A percentile compares a stretch with the other conserved stretches of the same genome.
Conservation (phyloP, 2,113 vertebrate genomes). For the Pteruthius melanotis region DNA sequence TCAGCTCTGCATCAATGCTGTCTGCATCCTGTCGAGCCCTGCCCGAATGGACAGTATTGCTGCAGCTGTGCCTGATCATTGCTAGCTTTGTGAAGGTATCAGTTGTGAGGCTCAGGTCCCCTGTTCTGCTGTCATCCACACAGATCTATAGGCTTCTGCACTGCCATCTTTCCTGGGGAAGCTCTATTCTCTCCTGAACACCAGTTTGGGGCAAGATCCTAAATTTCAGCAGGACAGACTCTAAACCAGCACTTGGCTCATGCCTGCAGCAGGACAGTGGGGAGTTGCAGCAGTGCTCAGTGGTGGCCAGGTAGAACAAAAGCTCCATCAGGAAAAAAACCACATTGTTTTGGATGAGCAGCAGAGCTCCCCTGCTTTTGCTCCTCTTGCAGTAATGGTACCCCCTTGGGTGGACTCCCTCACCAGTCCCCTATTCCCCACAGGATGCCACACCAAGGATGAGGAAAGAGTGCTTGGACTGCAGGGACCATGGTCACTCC, state of each 20-base stretch:
- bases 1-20: background rate
- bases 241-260: background rate
- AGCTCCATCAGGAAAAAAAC: background rate
- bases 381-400: background rate
- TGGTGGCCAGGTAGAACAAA: background rate
- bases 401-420: no score
- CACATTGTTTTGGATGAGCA: background rate
- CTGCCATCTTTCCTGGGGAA: background rate
- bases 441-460: background rate
- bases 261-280: background rate
- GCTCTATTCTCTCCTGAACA: background rate
- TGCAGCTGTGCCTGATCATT: background rate
- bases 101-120: background rate
- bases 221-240: background rate
- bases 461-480: background rate
- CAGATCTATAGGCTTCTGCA: background rate
- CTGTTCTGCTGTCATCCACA: background rate
- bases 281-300: background rate
- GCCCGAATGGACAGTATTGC: fast-evolving
- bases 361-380: background rate
- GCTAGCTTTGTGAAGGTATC: background rate
- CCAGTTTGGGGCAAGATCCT: background rate
- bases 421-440: fast-evolving
- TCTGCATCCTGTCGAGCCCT: background rate
- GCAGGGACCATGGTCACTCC: fast-evolving